phyloP scores from a whole-genome alignment of 2,888 invertebrate species.

The Loripinus fragilis region DNA sequence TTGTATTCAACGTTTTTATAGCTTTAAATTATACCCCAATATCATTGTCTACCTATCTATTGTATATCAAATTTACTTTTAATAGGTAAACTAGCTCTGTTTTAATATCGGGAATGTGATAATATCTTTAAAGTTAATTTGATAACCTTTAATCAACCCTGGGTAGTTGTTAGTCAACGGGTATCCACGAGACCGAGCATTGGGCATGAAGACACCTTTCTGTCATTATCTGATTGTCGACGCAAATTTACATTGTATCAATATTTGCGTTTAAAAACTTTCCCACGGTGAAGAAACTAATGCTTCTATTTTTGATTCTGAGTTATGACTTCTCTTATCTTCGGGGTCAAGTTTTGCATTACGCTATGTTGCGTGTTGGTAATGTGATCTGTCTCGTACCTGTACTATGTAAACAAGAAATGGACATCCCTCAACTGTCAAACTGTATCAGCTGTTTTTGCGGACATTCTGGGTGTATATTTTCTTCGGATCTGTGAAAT shows the following conservation, averaged over 20 bases:
- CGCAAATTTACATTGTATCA: conserved; percentile 54
- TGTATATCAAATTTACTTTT: conserved; percentile 20
- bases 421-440: background rate
- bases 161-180: conserved; percentile 10
- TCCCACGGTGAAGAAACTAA: conserved; percentile 56
- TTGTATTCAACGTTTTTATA: no score
- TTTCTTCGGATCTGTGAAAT: conserved; percentile 1
- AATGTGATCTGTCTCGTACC: conserved; percentile 20
- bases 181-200: conserved; percentile 15
- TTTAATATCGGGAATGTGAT: conserved; percentile 23
- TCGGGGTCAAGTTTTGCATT: conserved; percentile 48
- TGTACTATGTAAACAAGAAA: conserved; percentile 5
- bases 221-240: conserved; percentile 51
- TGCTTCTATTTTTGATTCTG: conserved; percentile 63
- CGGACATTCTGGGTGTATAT: background rate
- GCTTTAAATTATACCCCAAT: background rate
- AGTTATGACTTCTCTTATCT: conserved; percentile 61
- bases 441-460: background rate
- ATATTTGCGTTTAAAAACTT: conserved; percentile 62
- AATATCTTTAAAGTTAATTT: conserved; percentile 32
- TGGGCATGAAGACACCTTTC: conserved; percentile 17
- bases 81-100: conserved; percentile 16
- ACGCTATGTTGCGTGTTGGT: conserved; percentile 24
- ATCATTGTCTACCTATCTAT: background rate
- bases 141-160: conserved; percentile 43